Base-by-base conservation (phyloP, 2,113 vertebrate genomes). In the Phrynocephalus versicolor region DNA sequence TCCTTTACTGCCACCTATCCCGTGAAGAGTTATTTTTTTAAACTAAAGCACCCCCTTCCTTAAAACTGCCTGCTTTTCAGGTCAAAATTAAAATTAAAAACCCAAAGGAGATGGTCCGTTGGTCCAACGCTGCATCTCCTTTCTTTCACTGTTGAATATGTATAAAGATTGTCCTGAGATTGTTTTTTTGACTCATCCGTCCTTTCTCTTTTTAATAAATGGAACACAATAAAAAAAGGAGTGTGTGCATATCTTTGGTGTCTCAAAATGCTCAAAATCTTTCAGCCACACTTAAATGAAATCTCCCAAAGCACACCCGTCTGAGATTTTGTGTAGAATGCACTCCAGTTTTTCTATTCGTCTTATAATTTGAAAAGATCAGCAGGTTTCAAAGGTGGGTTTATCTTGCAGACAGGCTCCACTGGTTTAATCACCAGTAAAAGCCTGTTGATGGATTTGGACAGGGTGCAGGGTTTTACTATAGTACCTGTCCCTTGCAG, bases 21-120 rank as follows among this genome's bases (percentile, higher is more conserved):
- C 85, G 80, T 62, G n/a, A 84, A 93, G 86, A 92, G 89, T 69
- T 84, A 76, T 91, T 87, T 89, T 90, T 92, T 82, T 95, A 93
- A 88, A 93, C 58, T 19, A 78, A 78, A 90, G 79, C 85, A 84
- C 93, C 27, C 30, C 79, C n/a, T 6, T 37, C 67, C 23, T 71
- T 84, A 73, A 88, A 89, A 92, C 89, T 21, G 76, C 72, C 27
- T 23, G 79, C 84, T 85, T 88, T 82, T 57, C 84, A 89, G 58
- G 41, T 77, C 62, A 62, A 30, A 7, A 62, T 82, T 35, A 62
- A 62, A 62, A 62, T 21, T 21, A 19, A 62, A 62, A 62, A 5
- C 10, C 25, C 8, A 55, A 81, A 57, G 19, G 30, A 27, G 51
- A 14, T 25, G 1, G 2, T 41, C n/a, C 15, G 15, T 21, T 27